Evolutionary conservation across 2,888 invertebrate species (phyloP).

Genomic region (Macrostomum cliftonense): DNA sequence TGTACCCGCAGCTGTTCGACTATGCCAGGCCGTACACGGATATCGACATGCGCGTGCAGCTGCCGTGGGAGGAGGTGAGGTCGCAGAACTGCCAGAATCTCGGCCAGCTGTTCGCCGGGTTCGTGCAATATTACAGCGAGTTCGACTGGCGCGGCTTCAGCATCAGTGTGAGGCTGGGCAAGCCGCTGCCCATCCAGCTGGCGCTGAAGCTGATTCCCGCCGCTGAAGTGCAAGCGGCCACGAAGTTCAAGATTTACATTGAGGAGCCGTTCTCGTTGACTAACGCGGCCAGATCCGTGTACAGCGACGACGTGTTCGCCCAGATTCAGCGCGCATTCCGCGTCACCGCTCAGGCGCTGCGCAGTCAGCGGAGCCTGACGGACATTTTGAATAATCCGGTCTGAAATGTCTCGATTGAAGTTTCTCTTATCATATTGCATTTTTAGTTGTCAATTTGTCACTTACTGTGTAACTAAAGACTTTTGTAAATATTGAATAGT

Average conservation of each 20-base stretch:
- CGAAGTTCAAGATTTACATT: background rate
- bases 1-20: slow-evolving; percentile 45
- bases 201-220: slow-evolving; percentile 28
- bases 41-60: slow-evolving; percentile 21
- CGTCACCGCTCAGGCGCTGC: slow-evolving; percentile 18
- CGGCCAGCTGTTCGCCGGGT: slow-evolving; percentile 57
- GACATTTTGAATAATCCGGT: background rate
- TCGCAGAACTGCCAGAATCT: slow-evolving; percentile 54
- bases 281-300: slow-evolving; percentile 83
- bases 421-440: too few species aligned
- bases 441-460: too few species aligned
- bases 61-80: slow-evolving; percentile 44
- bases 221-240: slow-evolving; percentile 55
- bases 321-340: slow-evolving; percentile 52
- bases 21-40: slow-evolving; percentile 13
- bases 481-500: too few species aligned
- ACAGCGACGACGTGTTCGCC: slow-evolving; percentile 59
- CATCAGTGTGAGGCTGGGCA: slow-evolving; percentile 62
- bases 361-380: slow-evolving; percentile 1
- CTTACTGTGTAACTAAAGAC: too few species aligned
- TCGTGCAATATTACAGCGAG: slow-evolving; percentile 64
- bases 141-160: background rate
- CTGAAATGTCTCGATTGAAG: background rate
- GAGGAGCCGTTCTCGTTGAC: slow-evolving; percentile 71
- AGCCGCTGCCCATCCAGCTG: slow-evolving; percentile 46